phyloP scores from a whole-genome alignment of 2,888 invertebrate genomes.

The Crioceris asparagi region DNA sequence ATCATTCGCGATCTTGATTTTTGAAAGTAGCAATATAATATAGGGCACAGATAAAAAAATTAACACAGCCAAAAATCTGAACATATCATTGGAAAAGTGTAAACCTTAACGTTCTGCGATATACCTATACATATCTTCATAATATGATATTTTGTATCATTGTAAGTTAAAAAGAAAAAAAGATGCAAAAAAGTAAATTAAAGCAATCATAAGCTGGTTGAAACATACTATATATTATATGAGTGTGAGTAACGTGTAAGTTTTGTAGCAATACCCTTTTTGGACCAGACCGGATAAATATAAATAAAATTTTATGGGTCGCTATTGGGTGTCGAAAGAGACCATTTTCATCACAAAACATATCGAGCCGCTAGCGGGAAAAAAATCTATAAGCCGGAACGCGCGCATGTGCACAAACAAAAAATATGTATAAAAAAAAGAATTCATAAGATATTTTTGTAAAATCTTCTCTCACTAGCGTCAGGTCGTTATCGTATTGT shows the following conservation, averaged over 20 bases:
- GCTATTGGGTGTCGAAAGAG: slow-evolving; percentile 24
- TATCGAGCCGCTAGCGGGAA: slow-evolving; percentile 34
- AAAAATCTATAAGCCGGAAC: too few relatives aligned
- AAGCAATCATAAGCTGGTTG: too few relatives aligned
- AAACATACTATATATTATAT: too few relatives aligned
- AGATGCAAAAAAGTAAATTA: too few relatives aligned
- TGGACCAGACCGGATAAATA: too few relatives aligned
- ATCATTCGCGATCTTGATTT: not conserved
- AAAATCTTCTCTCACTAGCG: slow-evolving; percentile 29
- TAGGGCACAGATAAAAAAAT: not conserved
- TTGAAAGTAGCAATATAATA: not conserved
- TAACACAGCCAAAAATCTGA: not conserved
- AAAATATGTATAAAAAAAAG: too few relatives aligned
- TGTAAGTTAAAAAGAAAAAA: too few relatives aligned
- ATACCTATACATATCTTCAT: slow-evolving; percentile 23
- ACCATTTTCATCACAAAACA: slow-evolving; percentile 42
- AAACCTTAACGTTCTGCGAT: slow-evolving; percentile 26
- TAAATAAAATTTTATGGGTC: slow-evolving; percentile 32
- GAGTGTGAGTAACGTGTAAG: slow-evolving; percentile 27
- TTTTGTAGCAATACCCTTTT: too few relatives aligned
- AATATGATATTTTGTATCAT: slow-evolving; percentile 15
- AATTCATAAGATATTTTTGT: slow-evolving; percentile 33
- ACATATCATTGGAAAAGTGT: slow-evolving; percentile 6
- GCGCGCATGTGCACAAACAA: slow-evolving; percentile 33
- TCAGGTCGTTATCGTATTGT: slow-evolving; percentile 40